Evolutionary conservation across 1,140 invertebrate species (phyloP), one percentile per base, ranked within the genome.

Genomic region (Dreissena rostriformis): DNA sequence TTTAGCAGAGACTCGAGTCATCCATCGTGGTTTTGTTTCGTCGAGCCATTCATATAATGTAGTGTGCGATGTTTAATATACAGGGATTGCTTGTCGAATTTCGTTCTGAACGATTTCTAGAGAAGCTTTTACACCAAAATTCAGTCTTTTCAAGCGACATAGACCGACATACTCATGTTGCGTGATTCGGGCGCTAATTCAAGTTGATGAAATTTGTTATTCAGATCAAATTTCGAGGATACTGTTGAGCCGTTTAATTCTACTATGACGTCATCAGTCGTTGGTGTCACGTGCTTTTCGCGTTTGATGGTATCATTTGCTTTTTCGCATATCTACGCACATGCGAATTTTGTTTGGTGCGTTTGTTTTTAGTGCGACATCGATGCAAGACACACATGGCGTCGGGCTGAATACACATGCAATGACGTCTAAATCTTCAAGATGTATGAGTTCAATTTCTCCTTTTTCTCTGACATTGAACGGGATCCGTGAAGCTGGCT

Each of bases 401-500:
- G 67, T 70, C 7, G 67, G 67, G 11, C 67, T 29, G 11, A 6
- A 6, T 22, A 51, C 70, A 19, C 51, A 24, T 72, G 49, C 70
- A 7, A 70, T 70, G 11, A 70, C 19, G n/a, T 70, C 28, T 8
- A 14, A 29, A 8, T 70, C 29, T 26, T 70, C 67, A 4, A 70
- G 24, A 10, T 29, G 53, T 57, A 14, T 57, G 24, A 72, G 19
- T 57, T 57, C 53, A 12, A 14, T 57, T 19, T 57, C 53, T 19
- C 12, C 70, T 22, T 72, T 39, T 52, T 72, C n/a, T 49, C 70
- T 28, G 14, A 49, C 12, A 19, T 72, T 22, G n/a, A 72, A 72
- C 11, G 70, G 29, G 14, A 72, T 72, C 24, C 70, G 17, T 72
- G 29, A 4, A 10, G 53, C 70, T 15, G 70, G 29, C 53, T 57